Evolutionary conservation across 2,888 invertebrate genomes (phyloP).

Genomic region (Drosophila lutescens): DNA sequence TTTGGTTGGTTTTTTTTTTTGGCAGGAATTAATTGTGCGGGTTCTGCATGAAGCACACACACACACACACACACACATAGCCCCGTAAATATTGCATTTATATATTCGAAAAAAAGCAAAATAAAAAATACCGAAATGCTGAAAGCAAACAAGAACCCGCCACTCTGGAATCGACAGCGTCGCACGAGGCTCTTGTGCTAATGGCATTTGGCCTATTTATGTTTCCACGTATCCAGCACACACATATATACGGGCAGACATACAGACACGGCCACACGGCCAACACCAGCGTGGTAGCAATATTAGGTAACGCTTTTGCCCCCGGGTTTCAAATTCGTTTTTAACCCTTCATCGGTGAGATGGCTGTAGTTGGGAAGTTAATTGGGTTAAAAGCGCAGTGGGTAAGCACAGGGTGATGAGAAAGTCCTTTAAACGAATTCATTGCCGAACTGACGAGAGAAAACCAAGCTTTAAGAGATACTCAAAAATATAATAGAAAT

Average conservation of each 20-base stretch:
- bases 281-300: conserved; percentile 22
- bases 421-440: not conserved
- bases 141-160: conserved; percentile 61
- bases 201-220: conserved; percentile 83
- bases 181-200: conserved; percentile 60
- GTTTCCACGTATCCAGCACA: conserved; percentile 72
- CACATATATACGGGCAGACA: not conserved
- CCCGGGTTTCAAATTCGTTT: conserved; percentile 61
- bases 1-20: conserved; percentile 35
- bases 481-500: no score
- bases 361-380: conserved; percentile 60
- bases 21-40: conserved; percentile 74
- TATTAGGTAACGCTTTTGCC: conserved; percentile 67
- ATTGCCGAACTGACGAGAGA: no score
- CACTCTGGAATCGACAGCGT: conserved; percentile 43
- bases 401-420: conserved; percentile 28
- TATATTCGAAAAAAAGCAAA: conserved; percentile 5
- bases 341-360: conserved; percentile 57
- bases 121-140: conserved; percentile 7
- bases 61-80: conserved; percentile 24
- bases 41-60: conserved; percentile 53
- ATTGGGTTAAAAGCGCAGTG: conserved; percentile 76
- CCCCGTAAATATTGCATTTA: conserved; percentile 41
- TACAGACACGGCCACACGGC: conserved; percentile 17
- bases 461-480: no score